phyloP scores from a whole-genome alignment of 1,140 invertebrate genomes.

The Oedothorax gibbosus region DNA sequence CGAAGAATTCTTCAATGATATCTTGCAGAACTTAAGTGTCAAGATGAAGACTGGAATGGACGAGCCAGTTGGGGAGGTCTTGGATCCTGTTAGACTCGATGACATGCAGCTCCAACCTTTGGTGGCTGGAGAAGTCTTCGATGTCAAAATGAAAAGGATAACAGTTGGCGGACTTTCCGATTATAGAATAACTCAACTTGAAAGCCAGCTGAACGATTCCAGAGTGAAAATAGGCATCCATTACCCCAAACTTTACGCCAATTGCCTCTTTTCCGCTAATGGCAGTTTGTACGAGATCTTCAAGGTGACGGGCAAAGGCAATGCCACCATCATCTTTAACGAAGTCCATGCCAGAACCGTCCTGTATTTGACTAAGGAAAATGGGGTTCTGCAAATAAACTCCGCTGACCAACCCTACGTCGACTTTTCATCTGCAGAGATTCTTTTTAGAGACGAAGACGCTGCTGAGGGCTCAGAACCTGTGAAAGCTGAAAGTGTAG shows the following conservation, averaged over 20 bases:
- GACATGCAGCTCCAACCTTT: conserved; percentile 61
- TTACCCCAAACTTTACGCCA: conserved; percentile 61
- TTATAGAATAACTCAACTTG: conserved; percentile 59
- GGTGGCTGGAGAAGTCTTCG: conserved; percentile 62
- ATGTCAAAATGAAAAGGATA: conserved; percentile 60
- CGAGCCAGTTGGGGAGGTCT: conserved; percentile 24
- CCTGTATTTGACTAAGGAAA: conserved; percentile 61
- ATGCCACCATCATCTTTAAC: conserved; percentile 61
- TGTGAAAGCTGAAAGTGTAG: conserved; percentile 55
- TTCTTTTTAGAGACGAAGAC: conserved; percentile 53
- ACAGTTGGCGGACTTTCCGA: conserved; percentile 60
- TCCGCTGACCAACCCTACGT: conserved; percentile 64
- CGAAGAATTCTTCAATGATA: conserved; percentile 26
- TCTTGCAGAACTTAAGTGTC: conserved; percentile 35
- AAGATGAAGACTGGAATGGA: conserved; percentile 53
- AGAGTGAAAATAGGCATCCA: conserved; percentile 61
- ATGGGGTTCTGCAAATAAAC: conserved; percentile 47
- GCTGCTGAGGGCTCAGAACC: conserved; percentile 41
- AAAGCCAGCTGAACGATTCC: conserved; percentile 60
- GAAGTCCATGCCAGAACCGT: conserved; percentile 63
- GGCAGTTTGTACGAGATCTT: conserved; percentile 62
- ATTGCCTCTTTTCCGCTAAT: conserved; percentile 61
- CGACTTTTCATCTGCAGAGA: conserved; percentile 60
- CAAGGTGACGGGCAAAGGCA: conserved; percentile 62
- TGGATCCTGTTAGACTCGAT: conserved; percentile 62